Conservation (phyloP, 2,113 vertebrate genomes). For the Mohoua ochrocephala region DNA sequence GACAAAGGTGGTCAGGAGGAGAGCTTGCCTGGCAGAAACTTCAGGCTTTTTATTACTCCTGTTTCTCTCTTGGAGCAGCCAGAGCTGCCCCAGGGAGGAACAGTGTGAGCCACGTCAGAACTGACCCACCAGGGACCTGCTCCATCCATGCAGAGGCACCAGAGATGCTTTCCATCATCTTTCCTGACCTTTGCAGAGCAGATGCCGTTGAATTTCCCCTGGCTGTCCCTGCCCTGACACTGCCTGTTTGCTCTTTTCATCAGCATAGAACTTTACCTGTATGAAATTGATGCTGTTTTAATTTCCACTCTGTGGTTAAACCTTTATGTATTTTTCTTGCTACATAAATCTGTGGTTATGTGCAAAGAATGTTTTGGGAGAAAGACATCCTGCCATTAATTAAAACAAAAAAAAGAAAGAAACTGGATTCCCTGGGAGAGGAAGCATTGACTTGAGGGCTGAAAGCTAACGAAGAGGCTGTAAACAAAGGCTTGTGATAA, state of each 20-base stretch:
- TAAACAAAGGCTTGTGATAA: constrained; percentile 44
- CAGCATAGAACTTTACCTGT: neutral
- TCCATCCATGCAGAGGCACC: neutral
- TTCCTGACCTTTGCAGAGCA: neutral
- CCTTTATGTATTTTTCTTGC: neutral
- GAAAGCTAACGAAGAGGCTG: neutral
- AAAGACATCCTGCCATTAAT: neutral
- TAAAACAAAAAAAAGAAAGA: neutral
- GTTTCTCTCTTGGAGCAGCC: neutral
- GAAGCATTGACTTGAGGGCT: neutral
- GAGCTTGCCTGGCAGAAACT: neutral
- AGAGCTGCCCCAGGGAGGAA: neutral
- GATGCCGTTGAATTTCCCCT: neutral
- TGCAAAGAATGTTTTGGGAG: neutral
- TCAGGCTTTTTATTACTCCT: neutral
- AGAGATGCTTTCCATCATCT: neutral
- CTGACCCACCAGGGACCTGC: neutral
- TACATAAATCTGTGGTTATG: neutral
- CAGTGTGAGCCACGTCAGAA: neutral
- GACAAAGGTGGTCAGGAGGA: neutral
- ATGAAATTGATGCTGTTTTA: neutral
- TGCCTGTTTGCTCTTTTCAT: neutral
- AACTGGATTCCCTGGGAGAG: neutral
- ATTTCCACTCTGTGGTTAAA: neutral
- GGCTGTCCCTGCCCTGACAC: neutral